These are phyloP conservation scores for Epinephelus coioides DNA, from an alignment of 2,797 vertebrate species.

Conservation along the genomic window DNA sequence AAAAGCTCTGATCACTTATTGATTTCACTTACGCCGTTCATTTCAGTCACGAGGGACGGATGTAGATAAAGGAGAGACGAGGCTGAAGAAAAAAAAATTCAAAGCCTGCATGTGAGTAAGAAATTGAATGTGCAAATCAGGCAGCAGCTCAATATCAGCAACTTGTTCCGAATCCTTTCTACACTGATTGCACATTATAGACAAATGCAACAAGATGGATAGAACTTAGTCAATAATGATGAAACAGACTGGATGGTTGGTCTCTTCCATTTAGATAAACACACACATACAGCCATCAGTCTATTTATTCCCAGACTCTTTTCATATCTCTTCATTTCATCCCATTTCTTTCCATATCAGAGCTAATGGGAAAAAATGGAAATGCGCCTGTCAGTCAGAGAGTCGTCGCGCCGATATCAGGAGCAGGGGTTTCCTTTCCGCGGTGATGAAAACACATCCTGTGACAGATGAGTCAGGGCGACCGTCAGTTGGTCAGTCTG, in stretches of 20 bases:
- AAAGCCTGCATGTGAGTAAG: slow-evolving; percentile 16
- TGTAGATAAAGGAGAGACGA: slow-evolving; percentile 11
- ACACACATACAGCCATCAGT: slow-evolving; percentile 25
- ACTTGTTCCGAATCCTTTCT: slow-evolving; percentile 60
- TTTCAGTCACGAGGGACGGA: slow-evolving; percentile 16
- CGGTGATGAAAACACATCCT: slow-evolving; percentile 45
- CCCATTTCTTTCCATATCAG: slow-evolving; percentile 63
- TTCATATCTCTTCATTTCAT: slow-evolving; percentile 65
- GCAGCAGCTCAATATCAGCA: slow-evolving; percentile 66
- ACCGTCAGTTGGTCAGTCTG: slow-evolving; percentile 56
- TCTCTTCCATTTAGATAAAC: slow-evolving; percentile 53
- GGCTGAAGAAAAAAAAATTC: neutral
- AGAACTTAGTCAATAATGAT: slow-evolving; percentile 54
- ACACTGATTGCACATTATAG: slow-evolving; percentile 67
- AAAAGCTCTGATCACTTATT: slow-evolving; percentile 13
- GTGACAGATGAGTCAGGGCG: slow-evolving; percentile 54
- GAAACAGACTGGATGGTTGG: slow-evolving; percentile 40
- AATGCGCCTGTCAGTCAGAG: slow-evolving; percentile 67
- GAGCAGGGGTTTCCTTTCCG: slow-evolving; percentile 48
- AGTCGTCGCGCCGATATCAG: slow-evolving; percentile 35
- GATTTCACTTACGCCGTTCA: slow-evolving; percentile 1
- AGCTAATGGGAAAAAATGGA: slow-evolving; percentile 76
- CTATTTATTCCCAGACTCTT: slow-evolving; percentile 47
- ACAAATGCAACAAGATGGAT: slow-evolving; percentile 63
- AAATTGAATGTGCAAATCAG: slow-evolving; percentile 67